phyloP scores from a whole-genome alignment of 2,113 vertebrate genomes.

The Rhagologus leucostigma region DNA sequence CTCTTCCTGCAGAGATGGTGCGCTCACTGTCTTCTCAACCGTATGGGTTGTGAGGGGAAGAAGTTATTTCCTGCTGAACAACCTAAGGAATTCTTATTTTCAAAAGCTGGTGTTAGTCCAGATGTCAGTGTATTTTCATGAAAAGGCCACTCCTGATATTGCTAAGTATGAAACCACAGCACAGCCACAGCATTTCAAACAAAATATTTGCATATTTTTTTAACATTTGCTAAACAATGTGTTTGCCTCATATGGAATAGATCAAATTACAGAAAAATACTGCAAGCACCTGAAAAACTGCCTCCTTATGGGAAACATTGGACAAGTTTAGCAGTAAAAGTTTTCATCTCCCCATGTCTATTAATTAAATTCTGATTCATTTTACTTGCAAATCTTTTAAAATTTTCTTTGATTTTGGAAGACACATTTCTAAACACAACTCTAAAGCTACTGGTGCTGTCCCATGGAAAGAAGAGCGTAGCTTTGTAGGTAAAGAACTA shows the following conservation, averaged over 20 bases:
- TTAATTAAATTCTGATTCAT: neutral
- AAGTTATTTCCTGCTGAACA: neutral
- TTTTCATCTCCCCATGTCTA: neutral
- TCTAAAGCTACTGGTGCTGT: neutral
- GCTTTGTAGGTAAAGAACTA: neutral
- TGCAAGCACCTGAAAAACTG: neutral
- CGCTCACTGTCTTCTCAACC: neutral
- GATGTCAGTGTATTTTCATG: neutral
- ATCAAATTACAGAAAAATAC: neutral
- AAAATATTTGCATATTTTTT: neutral
- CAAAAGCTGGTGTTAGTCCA: neutral
- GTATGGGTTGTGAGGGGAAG: neutral
- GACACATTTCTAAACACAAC: neutral
- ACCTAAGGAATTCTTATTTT: neutral
- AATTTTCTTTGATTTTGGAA: neutral
- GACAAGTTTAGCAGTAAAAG: neutral
- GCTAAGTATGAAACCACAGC: neutral
- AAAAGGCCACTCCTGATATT: neutral
- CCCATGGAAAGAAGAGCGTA: neutral
- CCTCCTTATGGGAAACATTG: neutral
- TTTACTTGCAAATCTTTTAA: neutral
- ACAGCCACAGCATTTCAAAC: neutral
- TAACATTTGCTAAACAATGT: neutral
- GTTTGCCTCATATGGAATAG: neutral
- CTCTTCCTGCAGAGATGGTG: neutral